Evolutionary conservation across 2,888 invertebrate genomes (phyloP).

Genomic region (Drepanosiphum platanoidis): DNA sequence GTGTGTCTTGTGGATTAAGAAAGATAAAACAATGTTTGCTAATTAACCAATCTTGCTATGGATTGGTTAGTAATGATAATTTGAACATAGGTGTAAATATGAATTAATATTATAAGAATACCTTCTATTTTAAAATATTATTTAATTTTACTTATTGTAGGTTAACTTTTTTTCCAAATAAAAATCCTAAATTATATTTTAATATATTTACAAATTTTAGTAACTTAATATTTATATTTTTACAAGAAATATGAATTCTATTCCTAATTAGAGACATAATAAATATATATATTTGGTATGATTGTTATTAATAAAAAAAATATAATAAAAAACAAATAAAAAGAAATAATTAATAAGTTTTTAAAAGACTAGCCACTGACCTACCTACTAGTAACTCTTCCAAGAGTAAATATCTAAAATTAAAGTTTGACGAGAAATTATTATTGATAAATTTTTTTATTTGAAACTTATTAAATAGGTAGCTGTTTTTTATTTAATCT

Average conservation of each 20-base stretch:
- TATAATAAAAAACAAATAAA: too few relatives aligned
- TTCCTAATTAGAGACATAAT: neutral
- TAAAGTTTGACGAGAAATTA: too few relatives aligned
- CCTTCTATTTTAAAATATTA: neutral
- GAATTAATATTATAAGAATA: neutral
- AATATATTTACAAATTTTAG: neutral
- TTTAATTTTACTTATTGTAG: neutral
- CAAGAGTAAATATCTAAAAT: too few relatives aligned
- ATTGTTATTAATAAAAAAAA: neutral
- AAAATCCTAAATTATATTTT: neutral
- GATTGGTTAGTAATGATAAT: conserved; percentile 36
- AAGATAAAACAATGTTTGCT: conserved; percentile 19
- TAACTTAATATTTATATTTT: neutral
- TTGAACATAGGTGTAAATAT: conserved; percentile 3
- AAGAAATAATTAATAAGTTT: too few relatives aligned
- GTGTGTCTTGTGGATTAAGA: conserved; percentile 21
- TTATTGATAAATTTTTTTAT: too few relatives aligned
- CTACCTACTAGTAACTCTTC: too few relatives aligned
- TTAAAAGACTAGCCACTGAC: too few relatives aligned
- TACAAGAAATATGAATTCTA: neutral
- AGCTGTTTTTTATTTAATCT: too few relatives aligned
- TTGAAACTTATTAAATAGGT: too few relatives aligned
- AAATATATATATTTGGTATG: neutral
- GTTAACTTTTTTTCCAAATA: neutral
- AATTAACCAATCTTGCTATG: conserved; percentile 35